Evolutionary conservation across 2,797 vertebrate species (phyloP).

Genomic region (Gallirallus australis): DNA sequence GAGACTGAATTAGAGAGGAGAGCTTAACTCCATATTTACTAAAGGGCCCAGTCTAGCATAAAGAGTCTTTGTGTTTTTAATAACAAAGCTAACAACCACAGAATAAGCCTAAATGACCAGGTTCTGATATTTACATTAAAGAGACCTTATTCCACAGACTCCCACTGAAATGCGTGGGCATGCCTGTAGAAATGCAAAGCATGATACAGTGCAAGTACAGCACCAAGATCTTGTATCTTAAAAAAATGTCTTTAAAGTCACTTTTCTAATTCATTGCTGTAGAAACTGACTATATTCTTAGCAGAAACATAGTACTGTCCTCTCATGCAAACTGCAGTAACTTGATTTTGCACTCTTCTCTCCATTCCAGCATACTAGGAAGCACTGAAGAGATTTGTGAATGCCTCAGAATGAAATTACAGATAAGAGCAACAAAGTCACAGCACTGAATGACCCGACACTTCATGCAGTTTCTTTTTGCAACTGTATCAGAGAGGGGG

Average conservation of each 20-base stretch:
- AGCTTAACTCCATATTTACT: not conserved
- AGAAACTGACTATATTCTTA: not conserved
- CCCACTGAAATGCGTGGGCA: not conserved
- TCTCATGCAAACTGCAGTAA: not conserved
- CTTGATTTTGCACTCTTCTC: not conserved
- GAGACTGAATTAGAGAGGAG: not conserved
- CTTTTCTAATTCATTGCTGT: not conserved
- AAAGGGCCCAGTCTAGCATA: not conserved
- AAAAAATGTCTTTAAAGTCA: not conserved
- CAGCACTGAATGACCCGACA: not conserved
- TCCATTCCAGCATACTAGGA: not conserved
- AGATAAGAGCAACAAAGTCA: not conserved
- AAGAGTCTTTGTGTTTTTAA: not conserved
- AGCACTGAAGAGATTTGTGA: not conserved
- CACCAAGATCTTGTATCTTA: not conserved
- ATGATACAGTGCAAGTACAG: not conserved
- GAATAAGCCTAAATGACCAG: not conserved
- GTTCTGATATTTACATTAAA: not conserved
- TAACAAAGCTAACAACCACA: not conserved
- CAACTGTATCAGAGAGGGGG: fast-evolving
- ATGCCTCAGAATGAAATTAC: not conserved
- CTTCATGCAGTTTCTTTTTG: not conserved
- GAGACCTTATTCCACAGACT: not conserved
- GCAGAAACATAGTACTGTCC: not conserved
- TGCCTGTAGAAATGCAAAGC: not conserved